Conservation (phyloP, 1,140 invertebrate genomes). For the Neoseiulus cucumeris region DNA sequence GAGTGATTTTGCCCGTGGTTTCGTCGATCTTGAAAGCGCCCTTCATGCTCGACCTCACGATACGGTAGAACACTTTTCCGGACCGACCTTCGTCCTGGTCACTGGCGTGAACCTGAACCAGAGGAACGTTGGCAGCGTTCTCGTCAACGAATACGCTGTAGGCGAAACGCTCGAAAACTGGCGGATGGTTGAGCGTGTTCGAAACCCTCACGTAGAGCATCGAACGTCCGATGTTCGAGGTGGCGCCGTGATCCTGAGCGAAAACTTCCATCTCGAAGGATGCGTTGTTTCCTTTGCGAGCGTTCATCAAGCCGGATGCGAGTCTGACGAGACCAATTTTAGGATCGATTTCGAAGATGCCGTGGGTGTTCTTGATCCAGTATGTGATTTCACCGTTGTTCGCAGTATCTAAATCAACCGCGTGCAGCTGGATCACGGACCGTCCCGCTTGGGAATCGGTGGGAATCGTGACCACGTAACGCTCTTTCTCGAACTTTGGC, state of each 20-base stretch:
- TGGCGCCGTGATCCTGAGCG: conserved; percentile 22
- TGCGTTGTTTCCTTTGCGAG: conserved; percentile 14
- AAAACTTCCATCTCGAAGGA: conserved; percentile 23
- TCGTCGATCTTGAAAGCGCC: conserved; percentile 59
- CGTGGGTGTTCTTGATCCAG: conserved; percentile 72
- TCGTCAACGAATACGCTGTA: conserved; percentile 22
- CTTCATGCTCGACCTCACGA: conserved; percentile 12
- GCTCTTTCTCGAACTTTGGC: conserved; percentile 28
- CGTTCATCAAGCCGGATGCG: conserved; percentile 51
- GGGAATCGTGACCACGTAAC: conserved; percentile 25
- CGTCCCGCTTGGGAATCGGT: conserved; percentile 26
- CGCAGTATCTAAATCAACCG: conserved; percentile 21
- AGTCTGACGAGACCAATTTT: conserved; percentile 61
- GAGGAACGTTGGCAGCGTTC: conserved; percentile 19
- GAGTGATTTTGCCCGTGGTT: conserved; percentile 67
- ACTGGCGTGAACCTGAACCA: conserved; percentile 20
- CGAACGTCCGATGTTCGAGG: conserved; percentile 22
- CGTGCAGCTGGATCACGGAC: conserved; percentile 19
- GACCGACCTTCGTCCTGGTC: conserved; percentile 20
- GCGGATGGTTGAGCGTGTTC: conserved; percentile 21
- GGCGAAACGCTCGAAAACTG: conserved; percentile 22
- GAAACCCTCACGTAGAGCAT: conserved; percentile 20
- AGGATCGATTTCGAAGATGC: conserved; percentile 73
- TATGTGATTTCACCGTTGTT: conserved; percentile 72
- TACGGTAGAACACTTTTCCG: conserved; percentile 19